Evolutionary conservation across 64 coral and sea anemone species (phyloP).

Genomic region (Trachythela sp.): DNA sequence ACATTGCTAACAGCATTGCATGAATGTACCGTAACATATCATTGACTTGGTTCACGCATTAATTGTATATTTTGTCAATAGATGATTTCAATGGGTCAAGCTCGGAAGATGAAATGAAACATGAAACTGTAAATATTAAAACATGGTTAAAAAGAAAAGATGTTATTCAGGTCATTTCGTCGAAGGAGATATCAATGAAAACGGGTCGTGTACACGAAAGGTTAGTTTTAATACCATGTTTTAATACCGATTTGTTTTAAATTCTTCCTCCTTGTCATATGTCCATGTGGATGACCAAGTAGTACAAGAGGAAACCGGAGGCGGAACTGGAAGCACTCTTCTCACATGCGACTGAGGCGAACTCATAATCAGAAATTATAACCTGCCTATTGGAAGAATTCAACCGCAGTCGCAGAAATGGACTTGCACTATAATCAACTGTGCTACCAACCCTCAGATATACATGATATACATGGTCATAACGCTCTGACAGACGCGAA

Average conservation of each 20-base stretch:
- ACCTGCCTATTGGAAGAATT: too few relatives aligned
- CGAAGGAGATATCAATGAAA: conserved; percentile 59
- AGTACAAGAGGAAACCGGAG: too few relatives aligned
- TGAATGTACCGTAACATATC: too few relatives aligned
- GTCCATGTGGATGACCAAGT: neutral
- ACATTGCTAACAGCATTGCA: too few relatives aligned
- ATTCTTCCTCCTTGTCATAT: neutral
- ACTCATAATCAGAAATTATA: too few relatives aligned
- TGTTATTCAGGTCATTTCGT: conserved; percentile 61
- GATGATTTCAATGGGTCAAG: conserved; percentile 80
- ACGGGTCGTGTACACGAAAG: conserved; percentile 61
- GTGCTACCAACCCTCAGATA: too few relatives aligned
- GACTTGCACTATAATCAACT: too few relatives aligned
- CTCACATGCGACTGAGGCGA: too few relatives aligned
- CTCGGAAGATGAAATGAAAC: conserved; percentile 80
- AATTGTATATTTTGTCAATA: conserved; percentile 14
- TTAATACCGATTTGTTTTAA: neutral
- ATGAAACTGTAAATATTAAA: conserved; percentile 83
- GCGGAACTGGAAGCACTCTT: too few relatives aligned
- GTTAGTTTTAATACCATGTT: neutral
- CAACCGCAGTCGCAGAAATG: neutral
- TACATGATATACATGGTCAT: too few relatives aligned
- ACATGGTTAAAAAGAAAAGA: conserved; percentile 97
- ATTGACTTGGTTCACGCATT: neutral
- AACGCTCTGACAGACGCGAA: too few relatives aligned